phyloP scores from a whole-genome alignment of 1,140 invertebrate species.

The Hormaphis cornu region DNA sequence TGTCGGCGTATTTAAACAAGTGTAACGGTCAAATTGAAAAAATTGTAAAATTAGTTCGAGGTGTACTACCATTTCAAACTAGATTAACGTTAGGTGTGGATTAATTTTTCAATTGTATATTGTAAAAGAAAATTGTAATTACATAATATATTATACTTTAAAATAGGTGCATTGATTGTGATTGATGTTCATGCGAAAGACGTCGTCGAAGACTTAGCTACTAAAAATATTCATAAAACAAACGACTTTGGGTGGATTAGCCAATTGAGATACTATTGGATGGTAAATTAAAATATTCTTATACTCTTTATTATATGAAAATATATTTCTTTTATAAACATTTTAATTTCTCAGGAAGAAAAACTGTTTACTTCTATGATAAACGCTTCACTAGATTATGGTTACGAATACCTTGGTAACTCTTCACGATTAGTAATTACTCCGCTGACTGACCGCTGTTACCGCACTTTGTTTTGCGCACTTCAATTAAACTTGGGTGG shows the following conservation, averaged over 20 bases:
- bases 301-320: background rate
- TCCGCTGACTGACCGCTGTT: slow-evolving; percentile 81
- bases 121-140: background rate
- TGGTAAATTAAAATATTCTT: slow-evolving; percentile 51
- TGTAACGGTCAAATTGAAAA: slow-evolving; percentile 66
- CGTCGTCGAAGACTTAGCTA: slow-evolving; percentile 63
- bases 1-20: slow-evolving; percentile 49
- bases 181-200: slow-evolving; percentile 87
- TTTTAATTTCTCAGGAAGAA: slow-evolving; percentile 46
- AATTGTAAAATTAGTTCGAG: slow-evolving; percentile 77
- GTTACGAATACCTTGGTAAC: slow-evolving; percentile 93
- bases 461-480: slow-evolving; percentile 83
- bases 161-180: slow-evolving; percentile 72
- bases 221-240: slow-evolving; percentile 54
- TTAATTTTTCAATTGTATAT: background rate
- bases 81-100: slow-evolving; percentile 72
- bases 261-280: slow-evolving; percentile 90
- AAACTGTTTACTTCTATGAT: slow-evolving; percentile 79
- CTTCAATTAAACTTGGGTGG: slow-evolving; percentile 72
- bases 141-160: background rate
- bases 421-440: slow-evolving; percentile 78
- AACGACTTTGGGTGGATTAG: slow-evolving; percentile 88
- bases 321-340: background rate
- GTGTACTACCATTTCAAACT: slow-evolving; percentile 77
- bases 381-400: slow-evolving; percentile 78